These are phyloP conservation scores for Harlomillsia oculata DNA, from an alignment of 1,140 invertebrate genomes.

Conservation along the genomic window DNA sequence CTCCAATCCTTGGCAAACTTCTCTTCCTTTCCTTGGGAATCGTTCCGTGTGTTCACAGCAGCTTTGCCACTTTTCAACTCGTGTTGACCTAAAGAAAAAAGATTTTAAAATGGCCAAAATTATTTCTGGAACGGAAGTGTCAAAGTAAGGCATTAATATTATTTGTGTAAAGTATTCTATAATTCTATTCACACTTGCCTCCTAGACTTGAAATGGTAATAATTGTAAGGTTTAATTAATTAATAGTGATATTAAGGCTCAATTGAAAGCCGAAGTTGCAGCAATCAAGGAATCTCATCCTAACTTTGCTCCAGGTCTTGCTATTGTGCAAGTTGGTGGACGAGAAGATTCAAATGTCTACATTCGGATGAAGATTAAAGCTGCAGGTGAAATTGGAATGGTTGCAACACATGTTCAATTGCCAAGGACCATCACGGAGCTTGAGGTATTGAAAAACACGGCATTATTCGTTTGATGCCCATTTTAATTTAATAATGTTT, in stretches of 20 bases:
- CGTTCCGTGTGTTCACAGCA: too few relatives aligned
- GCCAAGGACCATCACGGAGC: constrained; percentile 69
- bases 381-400: constrained; percentile 84
- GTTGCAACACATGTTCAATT: constrained; percentile 69
- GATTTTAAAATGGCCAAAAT: too few relatives aligned
- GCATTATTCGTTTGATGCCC: too few relatives aligned
- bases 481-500: too few relatives aligned
- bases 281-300: constrained; percentile 50
- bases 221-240: background rate
- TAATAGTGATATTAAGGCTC: constrained; percentile 60
- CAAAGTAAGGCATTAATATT: constrained; percentile 45
- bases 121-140: constrained; percentile 53
- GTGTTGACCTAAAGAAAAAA: too few relatives aligned
- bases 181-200: background rate
- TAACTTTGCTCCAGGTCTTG: constrained; percentile 61
- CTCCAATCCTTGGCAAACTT: too few relatives aligned
- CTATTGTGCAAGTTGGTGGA: constrained; percentile 82
- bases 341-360: constrained; percentile 99
- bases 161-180: background rate
- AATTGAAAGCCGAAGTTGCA: constrained; percentile 57
- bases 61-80: too few relatives aligned
- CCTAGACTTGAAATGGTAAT: background rate
- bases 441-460: constrained; percentile 51
- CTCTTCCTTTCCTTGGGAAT: too few relatives aligned
- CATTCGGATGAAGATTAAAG: constrained; percentile 91